Conservation (phyloP, 2,797 vertebrate genomes). For the Paratrypauchen microcephalus region DNA sequence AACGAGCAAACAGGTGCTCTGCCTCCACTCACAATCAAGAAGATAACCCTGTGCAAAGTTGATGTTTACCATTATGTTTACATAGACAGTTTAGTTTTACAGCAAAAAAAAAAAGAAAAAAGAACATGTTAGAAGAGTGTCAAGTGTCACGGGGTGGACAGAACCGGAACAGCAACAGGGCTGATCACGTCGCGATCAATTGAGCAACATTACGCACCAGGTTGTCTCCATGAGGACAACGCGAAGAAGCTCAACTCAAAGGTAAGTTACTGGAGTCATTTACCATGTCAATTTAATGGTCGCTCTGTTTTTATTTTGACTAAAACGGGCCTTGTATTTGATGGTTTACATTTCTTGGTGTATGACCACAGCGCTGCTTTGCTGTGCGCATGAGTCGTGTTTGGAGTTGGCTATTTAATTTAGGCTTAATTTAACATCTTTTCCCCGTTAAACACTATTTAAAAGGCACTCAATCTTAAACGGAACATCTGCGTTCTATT, state of each 20-base stretch:
- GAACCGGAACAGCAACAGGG: background rate
- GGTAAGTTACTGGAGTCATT: background rate
- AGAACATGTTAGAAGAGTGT: no score
- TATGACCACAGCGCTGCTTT: no score
- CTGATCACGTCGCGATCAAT: background rate
- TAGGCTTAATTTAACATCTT: background rate
- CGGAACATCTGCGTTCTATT: conserved; percentile 22
- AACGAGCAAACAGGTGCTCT: background rate
- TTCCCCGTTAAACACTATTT: background rate
- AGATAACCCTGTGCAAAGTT: no score
- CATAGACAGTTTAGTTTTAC: background rate
- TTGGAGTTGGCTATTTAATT: conserved; percentile 1
- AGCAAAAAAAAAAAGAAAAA: background rate
- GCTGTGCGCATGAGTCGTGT: background rate
- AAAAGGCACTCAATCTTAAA: background rate
- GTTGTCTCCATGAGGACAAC: background rate
- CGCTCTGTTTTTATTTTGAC: background rate
- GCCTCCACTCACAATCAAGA: background rate
- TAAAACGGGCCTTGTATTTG: background rate
- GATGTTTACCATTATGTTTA: background rate
- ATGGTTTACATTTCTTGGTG: background rate
- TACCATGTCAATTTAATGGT: background rate
- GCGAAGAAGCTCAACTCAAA: background rate
- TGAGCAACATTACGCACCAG: background rate
- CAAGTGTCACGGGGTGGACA: background rate